Percentiles rank a stretch among this genome's conserved stretches.
These are phyloP conservation scores for Crioceris asparagi DNA, from an alignment of 2,888 invertebrate species.

Conservation along the genomic window DNA sequence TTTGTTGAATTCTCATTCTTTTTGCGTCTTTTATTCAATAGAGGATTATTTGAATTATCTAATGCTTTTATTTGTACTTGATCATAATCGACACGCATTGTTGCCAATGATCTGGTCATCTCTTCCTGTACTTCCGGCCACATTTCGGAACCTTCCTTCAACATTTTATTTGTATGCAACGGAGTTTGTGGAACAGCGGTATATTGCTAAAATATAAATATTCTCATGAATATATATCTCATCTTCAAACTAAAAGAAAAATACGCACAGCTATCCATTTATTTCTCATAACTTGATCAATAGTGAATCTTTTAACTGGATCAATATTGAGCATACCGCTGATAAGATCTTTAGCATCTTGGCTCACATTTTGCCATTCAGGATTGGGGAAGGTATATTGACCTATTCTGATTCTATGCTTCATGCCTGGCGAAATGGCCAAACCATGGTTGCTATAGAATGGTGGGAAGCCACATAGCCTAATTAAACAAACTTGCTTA, in stretches of 20 bases:
- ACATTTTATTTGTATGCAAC: constrained; percentile 76
- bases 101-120: constrained; percentile 94
- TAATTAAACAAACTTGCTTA: too few relatives aligned
- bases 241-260: constrained; percentile 7
- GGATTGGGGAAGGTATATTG: constrained; percentile 96
- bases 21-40: constrained; percentile 75
- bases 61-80: constrained; percentile 88
- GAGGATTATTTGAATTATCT: constrained; percentile 84
- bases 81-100: constrained; percentile 97
- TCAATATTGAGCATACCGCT: constrained; percentile 90
- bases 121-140: constrained; percentile 99
- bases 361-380: constrained; percentile 90
- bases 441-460: constrained; percentile 97
- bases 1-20: too few relatives aligned
- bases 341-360: constrained; percentile 92
- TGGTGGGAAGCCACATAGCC: constrained; percentile 95
- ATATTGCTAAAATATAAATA: constrained; percentile 40
- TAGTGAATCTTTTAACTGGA: constrained; percentile 78
- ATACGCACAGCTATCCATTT: constrained; percentile 73
- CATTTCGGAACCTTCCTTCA: constrained; percentile 82
- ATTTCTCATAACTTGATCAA: constrained; percentile 82
- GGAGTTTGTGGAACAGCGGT: constrained; percentile 92
- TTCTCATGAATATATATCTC: not conserved
- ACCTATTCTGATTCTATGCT: constrained; percentile 87
- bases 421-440: constrained; percentile 99